Percentiles rank a stretch among this genome's conserved stretches.
Conservation (phyloP, 2,113 vertebrate genomes). For the Gallinago undulata region DNA sequence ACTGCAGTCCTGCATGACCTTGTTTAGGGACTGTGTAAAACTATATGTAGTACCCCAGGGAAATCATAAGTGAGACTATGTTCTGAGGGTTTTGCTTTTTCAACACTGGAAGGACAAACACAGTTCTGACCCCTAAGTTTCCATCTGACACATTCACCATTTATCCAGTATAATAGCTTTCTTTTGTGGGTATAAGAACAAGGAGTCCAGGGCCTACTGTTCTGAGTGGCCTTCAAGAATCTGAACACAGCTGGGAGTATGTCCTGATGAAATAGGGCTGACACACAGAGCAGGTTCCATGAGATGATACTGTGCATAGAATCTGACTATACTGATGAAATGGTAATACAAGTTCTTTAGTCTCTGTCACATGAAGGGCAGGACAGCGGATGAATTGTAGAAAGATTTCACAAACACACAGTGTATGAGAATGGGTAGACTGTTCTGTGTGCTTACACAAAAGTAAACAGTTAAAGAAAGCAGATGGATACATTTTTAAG, state of each 20-base stretch:
- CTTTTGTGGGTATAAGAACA: background rate
- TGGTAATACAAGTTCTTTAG: background rate
- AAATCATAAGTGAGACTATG: background rate
- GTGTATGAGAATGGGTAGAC: background rate
- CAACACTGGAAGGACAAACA: background rate
- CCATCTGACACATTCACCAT: background rate
- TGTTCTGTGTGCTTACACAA: background rate
- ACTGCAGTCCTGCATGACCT: background rate
- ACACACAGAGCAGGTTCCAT: background rate
- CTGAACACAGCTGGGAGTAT: background rate
- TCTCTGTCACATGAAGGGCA: accelerated
- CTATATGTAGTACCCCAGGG: background rate
- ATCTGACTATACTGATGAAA: background rate
- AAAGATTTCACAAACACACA: background rate
- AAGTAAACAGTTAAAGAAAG: background rate
- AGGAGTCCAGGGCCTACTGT: background rate
- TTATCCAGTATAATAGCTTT: background rate
- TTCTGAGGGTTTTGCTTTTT: background rate
- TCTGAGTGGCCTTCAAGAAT: background rate
- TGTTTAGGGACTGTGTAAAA: background rate
- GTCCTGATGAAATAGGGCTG: background rate
- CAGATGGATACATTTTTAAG: background rate
- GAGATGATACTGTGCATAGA: background rate
- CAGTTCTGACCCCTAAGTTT: background rate
- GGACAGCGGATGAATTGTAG: background rate